phyloP scores from a whole-genome alignment of 1,140 invertebrate genomes.

The Musca domestica region DNA sequence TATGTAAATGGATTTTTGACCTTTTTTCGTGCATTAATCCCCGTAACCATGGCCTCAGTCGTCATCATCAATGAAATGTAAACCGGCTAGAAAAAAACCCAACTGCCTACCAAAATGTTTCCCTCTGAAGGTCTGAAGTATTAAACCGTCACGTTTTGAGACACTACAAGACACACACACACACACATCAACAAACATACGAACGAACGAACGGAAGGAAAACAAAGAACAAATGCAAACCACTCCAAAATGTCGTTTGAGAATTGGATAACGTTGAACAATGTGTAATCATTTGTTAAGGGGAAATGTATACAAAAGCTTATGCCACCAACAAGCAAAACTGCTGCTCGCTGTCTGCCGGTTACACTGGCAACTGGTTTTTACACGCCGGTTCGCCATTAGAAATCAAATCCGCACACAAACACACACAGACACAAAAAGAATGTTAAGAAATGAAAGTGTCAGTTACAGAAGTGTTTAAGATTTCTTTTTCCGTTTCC shows the following conservation, averaged over 20 bases:
- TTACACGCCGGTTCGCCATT: no score
- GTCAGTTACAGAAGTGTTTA: conserved; percentile 18
- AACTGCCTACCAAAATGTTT: background rate
- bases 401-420: no score
- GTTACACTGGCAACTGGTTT: no score
- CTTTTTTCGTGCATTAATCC: background rate
- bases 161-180: background rate
- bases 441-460: background rate
- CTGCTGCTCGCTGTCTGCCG: no score
- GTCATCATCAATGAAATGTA: background rate
- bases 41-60: no score
- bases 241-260: background rate
- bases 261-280: conserved; percentile 14
- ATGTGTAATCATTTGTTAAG: conserved; percentile 17
- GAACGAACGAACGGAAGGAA: background rate
- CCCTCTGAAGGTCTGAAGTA: background rate
- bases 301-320: conserved; percentile 1
- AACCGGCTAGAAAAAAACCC: background rate
- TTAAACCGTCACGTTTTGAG: conserved; percentile 17
- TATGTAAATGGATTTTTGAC: conserved; percentile 16
- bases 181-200: background rate
- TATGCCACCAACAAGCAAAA: no score
- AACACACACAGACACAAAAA: no score
- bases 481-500: conserved; percentile 5
- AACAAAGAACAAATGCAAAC: background rate